These are phyloP conservation scores for Mellilla xanthometata DNA, from an alignment of 2,888 invertebrate genomes.

Conservation along the genomic window DNA sequence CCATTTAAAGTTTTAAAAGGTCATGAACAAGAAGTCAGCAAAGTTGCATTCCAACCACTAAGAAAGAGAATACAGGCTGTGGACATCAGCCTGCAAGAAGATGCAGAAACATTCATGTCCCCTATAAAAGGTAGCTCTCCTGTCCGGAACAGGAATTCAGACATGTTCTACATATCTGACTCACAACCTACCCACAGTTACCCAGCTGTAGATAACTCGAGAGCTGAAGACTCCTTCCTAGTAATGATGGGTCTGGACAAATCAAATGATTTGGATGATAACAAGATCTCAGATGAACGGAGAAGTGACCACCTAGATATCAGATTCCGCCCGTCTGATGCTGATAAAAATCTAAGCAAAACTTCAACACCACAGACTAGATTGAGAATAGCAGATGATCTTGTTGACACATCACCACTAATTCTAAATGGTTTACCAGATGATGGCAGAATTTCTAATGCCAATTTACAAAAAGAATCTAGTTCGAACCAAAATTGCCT, in stretches of 20 bases:
- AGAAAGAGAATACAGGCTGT: conserved; percentile 54
- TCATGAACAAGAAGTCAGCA: conserved; percentile 74
- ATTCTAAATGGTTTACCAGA: conserved; percentile 52
- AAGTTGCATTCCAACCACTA: conserved; percentile 71
- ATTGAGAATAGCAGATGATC: conserved; percentile 50
- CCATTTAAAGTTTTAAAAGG: conserved; percentile 73
- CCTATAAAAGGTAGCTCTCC: conserved; percentile 53
- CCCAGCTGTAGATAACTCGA: conserved; percentile 49
- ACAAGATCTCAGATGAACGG: conserved; percentile 44
- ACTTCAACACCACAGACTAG: conserved; percentile 67
- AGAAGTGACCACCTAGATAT: conserved; percentile 55
- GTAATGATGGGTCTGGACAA: conserved; percentile 71
- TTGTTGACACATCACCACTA: conserved; percentile 57
- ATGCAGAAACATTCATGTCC: conserved; percentile 48
- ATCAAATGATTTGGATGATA: conserved; percentile 56
- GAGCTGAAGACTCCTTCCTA: conserved; percentile 65
- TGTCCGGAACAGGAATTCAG: conserved; percentile 54
- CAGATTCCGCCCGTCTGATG: conserved; percentile 50
- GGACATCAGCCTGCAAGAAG: conserved; percentile 71
- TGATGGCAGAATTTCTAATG: conserved; percentile 44
- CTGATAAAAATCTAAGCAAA: conserved; percentile 64
- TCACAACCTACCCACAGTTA: conserved; percentile 55
- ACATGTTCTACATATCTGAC: conserved; percentile 66
- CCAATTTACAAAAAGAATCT: conserved; percentile 37
- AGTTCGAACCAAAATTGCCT: conserved; percentile 19